Base-by-base conservation (phyloP, 2,888 invertebrate genomes). In the Teleogryllus oceanicus region DNA sequence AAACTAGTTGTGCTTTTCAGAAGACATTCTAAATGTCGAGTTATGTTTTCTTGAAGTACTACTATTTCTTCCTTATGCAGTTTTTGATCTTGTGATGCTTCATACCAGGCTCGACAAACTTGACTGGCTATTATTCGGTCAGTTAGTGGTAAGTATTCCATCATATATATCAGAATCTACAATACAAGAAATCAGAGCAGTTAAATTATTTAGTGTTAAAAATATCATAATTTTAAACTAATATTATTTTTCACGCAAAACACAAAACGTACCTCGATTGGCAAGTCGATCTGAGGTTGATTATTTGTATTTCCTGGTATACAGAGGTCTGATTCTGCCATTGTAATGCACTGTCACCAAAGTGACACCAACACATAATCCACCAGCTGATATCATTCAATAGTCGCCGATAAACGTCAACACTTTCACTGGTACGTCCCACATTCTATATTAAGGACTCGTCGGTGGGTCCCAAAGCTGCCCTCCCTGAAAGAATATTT, bases 61-160 rank as follows among this genome's bases (percentile, higher is more conserved):
- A 90, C 87, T 50, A 88, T 86, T 86, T 91, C 89, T 80, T 90
- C 89, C 81, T 89, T 85, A 83, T 90, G 89, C 82, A 90, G 89
- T 82, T 90, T 88, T 2, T 87, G 87, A 84, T 92, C 91, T 84
- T 91, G 89, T 11, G 92, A 90, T 18, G 93, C 93, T 82, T 90
- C 89, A 82, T 92, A 91, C 93, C 94, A 94, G 0, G 89, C 87
- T 21, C 86, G 89, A 85, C 92, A 92, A 49, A 92, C 92, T 83
- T 91, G 88, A 83, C 92, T 90, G 74, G 92, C 92, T 77, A 90
- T 88, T 85, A 91, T 90, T 83, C 92, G 88, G 85, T 94, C 94
- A 2, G 92, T 89, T 83, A 91, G 89, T 74, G 91, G 89, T 83
- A 92, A 86, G 86, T 90, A 91, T 83, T 91, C 89, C 85, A 92